phyloP scores from a whole-genome alignment of 2,888 invertebrate genomes.

The Dendrolimus pini region DNA sequence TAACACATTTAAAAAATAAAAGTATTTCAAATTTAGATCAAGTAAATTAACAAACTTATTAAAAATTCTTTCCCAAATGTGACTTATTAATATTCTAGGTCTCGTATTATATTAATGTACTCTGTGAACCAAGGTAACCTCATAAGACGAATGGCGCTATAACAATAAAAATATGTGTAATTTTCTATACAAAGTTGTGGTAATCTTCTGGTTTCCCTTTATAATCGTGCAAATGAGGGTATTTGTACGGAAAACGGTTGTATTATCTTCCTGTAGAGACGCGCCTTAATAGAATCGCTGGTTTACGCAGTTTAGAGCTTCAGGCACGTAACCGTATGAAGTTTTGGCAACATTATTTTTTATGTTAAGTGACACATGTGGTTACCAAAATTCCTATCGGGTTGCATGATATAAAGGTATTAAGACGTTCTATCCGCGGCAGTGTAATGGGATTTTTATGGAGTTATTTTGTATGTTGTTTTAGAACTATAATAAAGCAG shows the following conservation, averaged over 20 bases:
- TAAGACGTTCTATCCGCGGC: slow-evolving; percentile 14
- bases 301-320: neutral
- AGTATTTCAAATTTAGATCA: too few relatives aligned
- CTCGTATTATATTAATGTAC: too few relatives aligned
- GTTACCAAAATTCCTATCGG: slow-evolving; percentile 13
- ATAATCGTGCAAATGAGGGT: neutral
- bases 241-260: neutral
- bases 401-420: slow-evolving; percentile 14
- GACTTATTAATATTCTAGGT: neutral
- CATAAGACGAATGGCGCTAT: neutral
- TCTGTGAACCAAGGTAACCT: neutral
- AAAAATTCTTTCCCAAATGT: too few relatives aligned
- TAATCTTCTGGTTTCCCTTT: neutral
- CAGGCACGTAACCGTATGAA: neutral
- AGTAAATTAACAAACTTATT: too few relatives aligned
- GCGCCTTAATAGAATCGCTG: neutral
- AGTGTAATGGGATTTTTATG: slow-evolving; percentile 12
- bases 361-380: slow-evolving; percentile 10
- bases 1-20: too few relatives aligned
- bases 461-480: slow-evolving; percentile 6
- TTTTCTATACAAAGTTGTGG: neutral
- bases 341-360: neutral
- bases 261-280: neutral
- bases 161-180: neutral
- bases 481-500: neutral